Base-by-base conservation (phyloP, 1,140 invertebrate species). In the Lycorma delicatula region DNA sequence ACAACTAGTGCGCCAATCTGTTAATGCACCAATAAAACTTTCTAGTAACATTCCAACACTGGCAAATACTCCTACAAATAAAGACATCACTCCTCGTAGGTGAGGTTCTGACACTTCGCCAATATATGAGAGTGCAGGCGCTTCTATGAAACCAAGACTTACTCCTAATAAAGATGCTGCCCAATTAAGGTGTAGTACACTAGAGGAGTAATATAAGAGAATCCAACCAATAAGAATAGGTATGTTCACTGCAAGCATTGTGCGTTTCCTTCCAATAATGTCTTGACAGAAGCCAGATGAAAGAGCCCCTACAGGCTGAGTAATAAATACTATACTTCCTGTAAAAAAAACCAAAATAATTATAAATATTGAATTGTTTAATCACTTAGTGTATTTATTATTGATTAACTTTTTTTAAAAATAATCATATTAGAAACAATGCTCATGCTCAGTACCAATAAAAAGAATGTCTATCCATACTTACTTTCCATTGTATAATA, bases 51-150 rank as follows among this genome's bases (percentile, higher is more conserved):
- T 20, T 3, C 57, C 57, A 23, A 59, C 2, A 50, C 41, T 53
- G 27, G 36, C 22, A n/a, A 59, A 53, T n/a, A 44, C 23, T 1
- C 56, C 56, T 3, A 25, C 57, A 18, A 53, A 26, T 3, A 29
- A 27, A 16, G 26, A 46, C 26, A 59, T 20, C 0, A 36, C 28
- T 1, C 57, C 57, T 29, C 57, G 22, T 12, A 55, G 36, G 12
- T 29, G 1, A 55, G 38, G 61, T 68, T 70, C 75, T 72, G 71
- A 73, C 3, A 77, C 71, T 69, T 78, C 75, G 9, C 74, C 74
- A 6, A 78, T 70, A 56, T 78, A 78, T 3, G 75, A 71, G 38
- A 73, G 68, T 25, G 77, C 73, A 3, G 76, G 75, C 12, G 75
- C 76, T 27, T 61, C 60, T 72, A 77, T 75, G 4, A 78, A 67